Evolutionary conservation across 1,140 invertebrate genomes (phyloP).

Genomic region (Drosophila chauvacae): DNA sequence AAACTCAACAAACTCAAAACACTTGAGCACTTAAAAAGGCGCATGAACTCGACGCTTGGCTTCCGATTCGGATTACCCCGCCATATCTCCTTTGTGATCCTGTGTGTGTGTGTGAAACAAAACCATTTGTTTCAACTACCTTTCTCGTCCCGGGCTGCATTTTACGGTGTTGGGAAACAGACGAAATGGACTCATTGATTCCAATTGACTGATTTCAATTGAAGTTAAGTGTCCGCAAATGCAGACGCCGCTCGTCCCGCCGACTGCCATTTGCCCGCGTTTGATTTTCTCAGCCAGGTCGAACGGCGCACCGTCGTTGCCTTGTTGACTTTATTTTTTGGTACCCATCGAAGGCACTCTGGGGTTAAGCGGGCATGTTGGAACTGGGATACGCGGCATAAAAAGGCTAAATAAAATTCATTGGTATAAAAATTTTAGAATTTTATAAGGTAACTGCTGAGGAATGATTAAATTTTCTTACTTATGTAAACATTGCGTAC

Average conservation of each 20-base stretch:
- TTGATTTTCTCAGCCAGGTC: constrained; percentile 46
- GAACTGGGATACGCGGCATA: background rate
- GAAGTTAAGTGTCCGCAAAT: constrained; percentile 75
- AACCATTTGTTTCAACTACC: constrained; percentile 75
- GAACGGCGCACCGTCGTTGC: constrained; percentile 63
- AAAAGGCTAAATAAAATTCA: background rate
- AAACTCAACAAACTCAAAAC: constrained; percentile 35
- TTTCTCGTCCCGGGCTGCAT: constrained; percentile 32
- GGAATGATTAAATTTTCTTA: background rate
- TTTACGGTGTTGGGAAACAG: constrained; percentile 83
- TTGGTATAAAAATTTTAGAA: background rate
- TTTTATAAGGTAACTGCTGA: background rate
- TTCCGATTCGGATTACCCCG: constrained; percentile 28
- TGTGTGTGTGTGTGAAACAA: constrained; percentile 52
- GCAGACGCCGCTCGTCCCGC: constrained; percentile 25
- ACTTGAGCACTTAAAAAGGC: constrained; percentile 82
- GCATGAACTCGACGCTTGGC: constrained; percentile 65
- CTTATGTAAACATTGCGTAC: background rate
- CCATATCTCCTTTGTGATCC: constrained; percentile 28
- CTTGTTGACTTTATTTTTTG: constrained; percentile 66
- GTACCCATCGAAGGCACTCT: constrained; percentile 4
- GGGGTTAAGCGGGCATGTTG: constrained; percentile 4
- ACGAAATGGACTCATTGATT: constrained; percentile 84
- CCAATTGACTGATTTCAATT: constrained; percentile 84
- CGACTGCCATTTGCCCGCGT: constrained; percentile 43